Evolutionary conservation across 2,113 vertebrate species (phyloP).

Genomic region (Brachyhypopomus occidentalis): DNA sequence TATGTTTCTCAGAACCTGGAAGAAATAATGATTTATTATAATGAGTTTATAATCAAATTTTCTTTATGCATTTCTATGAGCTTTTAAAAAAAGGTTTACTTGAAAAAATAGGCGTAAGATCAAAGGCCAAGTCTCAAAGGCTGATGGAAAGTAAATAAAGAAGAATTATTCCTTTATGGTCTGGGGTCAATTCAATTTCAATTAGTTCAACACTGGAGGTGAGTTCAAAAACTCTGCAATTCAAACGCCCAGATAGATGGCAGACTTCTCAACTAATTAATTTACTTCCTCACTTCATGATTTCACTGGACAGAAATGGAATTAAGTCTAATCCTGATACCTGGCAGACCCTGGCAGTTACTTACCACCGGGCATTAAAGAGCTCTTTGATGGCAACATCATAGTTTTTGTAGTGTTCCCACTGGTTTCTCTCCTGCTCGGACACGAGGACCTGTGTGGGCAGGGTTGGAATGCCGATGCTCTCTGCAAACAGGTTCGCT

Average conservation of each 20-base stretch:
- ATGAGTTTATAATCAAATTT: not conserved
- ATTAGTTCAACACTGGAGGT: not conserved
- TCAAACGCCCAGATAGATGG: no score
- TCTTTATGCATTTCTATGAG: not conserved
- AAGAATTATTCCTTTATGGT: not conserved
- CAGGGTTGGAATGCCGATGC: conserved; percentile 63
- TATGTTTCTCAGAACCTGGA: not conserved
- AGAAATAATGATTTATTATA: not conserved
- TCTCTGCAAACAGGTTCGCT: conserved; percentile 74
- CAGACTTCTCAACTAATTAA: not conserved
- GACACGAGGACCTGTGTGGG: conserved; percentile 67
- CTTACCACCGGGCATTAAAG: conserved; percentile 69
- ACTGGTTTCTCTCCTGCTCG: conserved; percentile 66
- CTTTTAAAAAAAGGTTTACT: not conserved
- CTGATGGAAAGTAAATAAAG: no score
- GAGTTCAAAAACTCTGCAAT: no score
- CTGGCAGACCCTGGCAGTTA: not conserved
- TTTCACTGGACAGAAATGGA: not conserved
- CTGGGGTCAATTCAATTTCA: not conserved
- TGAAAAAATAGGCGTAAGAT: no score
- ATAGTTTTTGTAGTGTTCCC: conserved; percentile 71
- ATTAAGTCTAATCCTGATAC: not conserved
- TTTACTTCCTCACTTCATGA: not conserved
- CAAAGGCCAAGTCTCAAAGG: no score
- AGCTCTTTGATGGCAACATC: conserved; percentile 64